These are phyloP conservation scores for Psephotus haematonotus DNA, from an alignment of 2,113 vertebrate genomes.

Conservation along the genomic window DNA sequence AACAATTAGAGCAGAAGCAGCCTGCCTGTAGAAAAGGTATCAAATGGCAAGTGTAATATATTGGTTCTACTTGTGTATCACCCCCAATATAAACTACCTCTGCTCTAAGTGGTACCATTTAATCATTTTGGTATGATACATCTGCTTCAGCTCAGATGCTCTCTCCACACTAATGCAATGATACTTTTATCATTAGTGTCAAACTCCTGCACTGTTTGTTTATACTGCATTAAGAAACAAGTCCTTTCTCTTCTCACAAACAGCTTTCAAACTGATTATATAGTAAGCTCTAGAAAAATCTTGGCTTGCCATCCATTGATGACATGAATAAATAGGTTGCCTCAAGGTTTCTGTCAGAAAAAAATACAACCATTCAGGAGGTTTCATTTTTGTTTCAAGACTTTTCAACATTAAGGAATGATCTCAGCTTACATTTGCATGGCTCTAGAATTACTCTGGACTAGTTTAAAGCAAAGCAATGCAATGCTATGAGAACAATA, in stretches of 20 bases:
- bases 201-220: neutral
- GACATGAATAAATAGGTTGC: neutral
- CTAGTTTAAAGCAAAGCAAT: neutral
- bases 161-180: neutral
- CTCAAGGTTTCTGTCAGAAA: neutral
- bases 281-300: neutral
- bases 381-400: neutral
- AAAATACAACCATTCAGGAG: neutral
- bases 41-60: neutral
- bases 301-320: neutral
- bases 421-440: neutral
- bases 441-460: neutral
- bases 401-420: neutral
- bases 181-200: neutral
- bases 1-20: neutral
- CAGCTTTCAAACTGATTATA: neutral
- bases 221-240: neutral
- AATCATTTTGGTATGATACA: neutral
- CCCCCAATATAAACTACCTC: neutral
- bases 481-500: neutral
- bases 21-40: neutral
- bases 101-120: neutral
- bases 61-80: neutral
- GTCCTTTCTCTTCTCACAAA: neutral
- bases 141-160: neutral